Conservation (phyloP, 37 sponge, comb jelly and placozoan genomes). For the Amphimedon queenslandica region DNA sequence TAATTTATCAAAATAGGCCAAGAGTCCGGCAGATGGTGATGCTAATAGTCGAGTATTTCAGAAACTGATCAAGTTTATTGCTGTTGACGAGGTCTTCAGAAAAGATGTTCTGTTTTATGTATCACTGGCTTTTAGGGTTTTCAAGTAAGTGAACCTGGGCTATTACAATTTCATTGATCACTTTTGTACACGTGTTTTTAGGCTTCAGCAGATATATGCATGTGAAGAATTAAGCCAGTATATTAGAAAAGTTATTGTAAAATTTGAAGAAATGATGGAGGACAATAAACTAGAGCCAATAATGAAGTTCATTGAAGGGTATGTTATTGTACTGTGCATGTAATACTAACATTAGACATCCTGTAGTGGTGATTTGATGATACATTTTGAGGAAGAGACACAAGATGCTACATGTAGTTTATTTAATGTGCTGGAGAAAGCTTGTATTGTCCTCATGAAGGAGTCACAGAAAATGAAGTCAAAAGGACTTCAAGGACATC, state of each 20-base stretch:
- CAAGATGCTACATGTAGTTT: background rate
- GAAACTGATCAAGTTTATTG: slow-evolving; percentile 8
- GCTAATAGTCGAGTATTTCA: slow-evolving; percentile 6
- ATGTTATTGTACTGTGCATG: background rate
- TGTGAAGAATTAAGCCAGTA: slow-evolving; percentile 35
- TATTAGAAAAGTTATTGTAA: slow-evolving; percentile 13
- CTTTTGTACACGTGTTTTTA: background rate
- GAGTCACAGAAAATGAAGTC: slow-evolving; percentile 7
- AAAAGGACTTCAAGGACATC: background rate
- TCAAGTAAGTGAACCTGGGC: background rate
- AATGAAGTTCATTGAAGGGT: background rate
- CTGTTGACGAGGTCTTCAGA: background rate
- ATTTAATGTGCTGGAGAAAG: background rate
- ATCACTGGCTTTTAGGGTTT: background rate
- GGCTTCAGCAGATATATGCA: slow-evolving; percentile 23
- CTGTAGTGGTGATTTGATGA: slow-evolving; percentile 4
- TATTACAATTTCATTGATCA: background rate
- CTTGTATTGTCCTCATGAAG: background rate
- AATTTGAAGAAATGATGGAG: slow-evolving; percentile 34
- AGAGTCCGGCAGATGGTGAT: slow-evolving; percentile 7
- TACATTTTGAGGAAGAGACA: background rate
- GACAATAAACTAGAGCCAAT: background rate
- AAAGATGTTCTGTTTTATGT: slow-evolving; percentile 19
- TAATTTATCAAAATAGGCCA: background rate
- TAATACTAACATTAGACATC: background rate